Conservation (phyloP, 1,140 invertebrate species). For the Drosophila willistoni region DNA sequence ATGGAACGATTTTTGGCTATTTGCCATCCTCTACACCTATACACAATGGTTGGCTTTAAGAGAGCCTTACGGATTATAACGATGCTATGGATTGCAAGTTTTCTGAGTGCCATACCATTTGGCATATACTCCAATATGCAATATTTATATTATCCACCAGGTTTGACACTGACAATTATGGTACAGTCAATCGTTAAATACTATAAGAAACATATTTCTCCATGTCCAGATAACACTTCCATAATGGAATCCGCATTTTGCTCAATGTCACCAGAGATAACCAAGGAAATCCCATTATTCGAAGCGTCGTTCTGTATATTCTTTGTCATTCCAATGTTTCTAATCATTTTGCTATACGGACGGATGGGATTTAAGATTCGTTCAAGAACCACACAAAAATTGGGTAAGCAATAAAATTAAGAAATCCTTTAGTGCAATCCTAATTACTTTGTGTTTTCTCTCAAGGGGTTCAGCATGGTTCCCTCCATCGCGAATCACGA, state of each 20-base stretch:
- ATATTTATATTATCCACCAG: conserved; percentile 88
- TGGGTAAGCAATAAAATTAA: conserved; percentile 61
- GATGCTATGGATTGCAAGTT: conserved; percentile 90
- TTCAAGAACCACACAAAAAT: conserved; percentile 84
- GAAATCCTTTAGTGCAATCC: too few relatives aligned
- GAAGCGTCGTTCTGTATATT: conserved; percentile 92
- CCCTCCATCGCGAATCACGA: conserved; percentile 87
- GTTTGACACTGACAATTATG: conserved; percentile 75
- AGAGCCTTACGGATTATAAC: conserved; percentile 92
- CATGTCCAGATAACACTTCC: conserved; percentile 77
- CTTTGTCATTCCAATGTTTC: conserved; percentile 91
- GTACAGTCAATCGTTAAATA: too few relatives aligned
- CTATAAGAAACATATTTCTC: not conserved
- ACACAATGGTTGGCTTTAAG: conserved; percentile 91
- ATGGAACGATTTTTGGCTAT: conserved; percentile 95
- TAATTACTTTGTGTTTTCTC: not conserved
- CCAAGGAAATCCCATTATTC: conserved; percentile 87
- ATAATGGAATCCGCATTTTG: conserved; percentile 90
- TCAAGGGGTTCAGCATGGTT: conserved; percentile 84
- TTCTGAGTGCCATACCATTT: conserved; percentile 91
- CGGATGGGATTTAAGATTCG: conserved; percentile 90
- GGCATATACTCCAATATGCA: conserved; percentile 88
- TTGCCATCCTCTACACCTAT: conserved; percentile 92
- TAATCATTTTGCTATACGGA: conserved; percentile 90
- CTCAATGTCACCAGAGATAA: conserved; percentile 86